Percentiles rank a stretch among this genome's conserved stretches.
phyloP scores from a whole-genome alignment of 2,888 invertebrate genomes.

The Automeris io region DNA sequence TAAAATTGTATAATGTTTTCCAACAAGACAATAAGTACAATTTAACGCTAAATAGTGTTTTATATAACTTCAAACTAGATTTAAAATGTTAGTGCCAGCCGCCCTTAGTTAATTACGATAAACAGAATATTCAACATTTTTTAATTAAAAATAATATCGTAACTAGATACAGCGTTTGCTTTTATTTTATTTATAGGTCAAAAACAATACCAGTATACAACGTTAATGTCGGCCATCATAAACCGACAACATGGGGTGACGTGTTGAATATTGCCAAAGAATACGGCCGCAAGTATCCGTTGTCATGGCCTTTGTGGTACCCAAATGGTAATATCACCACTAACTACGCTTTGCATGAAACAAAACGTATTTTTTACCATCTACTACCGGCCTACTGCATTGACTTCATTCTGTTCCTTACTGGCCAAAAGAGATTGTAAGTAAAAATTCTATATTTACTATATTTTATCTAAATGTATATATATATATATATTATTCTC shows the following conservation, averaged over 20 bases:
- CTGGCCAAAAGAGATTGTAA: conserved; percentile 89
- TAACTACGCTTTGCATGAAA: conserved; percentile 79
- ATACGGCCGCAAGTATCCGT: conserved; percentile 83
- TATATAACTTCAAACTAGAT: too few relatives aligned
- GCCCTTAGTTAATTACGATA: too few relatives aligned
- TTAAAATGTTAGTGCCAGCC: too few relatives aligned
- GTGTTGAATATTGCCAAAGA: conserved; percentile 83
- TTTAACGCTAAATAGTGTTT: too few relatives aligned
- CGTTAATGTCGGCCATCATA: conserved; percentile 88
- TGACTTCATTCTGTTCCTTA: conserved; percentile 83
- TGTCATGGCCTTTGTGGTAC: conserved; percentile 91
- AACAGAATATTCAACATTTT: too few relatives aligned
- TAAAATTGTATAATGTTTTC: too few relatives aligned
- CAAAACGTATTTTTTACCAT: conserved; percentile 83
- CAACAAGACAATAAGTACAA: too few relatives aligned
- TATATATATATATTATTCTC: too few relatives aligned
- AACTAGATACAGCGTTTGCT: background rate
- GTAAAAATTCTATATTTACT: conserved; percentile 39
- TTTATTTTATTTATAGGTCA: conserved; percentile 64
- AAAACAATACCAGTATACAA: conserved; percentile 89
- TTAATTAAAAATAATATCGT: background rate
- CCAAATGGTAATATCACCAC: conserved; percentile 87
- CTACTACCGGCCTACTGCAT: conserved; percentile 88
- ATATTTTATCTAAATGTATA: too few relatives aligned
- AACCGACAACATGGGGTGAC: conserved; percentile 91